Conservation (phyloP, 2,888 invertebrate species). For the Tuberolachnus salignus region DNA sequence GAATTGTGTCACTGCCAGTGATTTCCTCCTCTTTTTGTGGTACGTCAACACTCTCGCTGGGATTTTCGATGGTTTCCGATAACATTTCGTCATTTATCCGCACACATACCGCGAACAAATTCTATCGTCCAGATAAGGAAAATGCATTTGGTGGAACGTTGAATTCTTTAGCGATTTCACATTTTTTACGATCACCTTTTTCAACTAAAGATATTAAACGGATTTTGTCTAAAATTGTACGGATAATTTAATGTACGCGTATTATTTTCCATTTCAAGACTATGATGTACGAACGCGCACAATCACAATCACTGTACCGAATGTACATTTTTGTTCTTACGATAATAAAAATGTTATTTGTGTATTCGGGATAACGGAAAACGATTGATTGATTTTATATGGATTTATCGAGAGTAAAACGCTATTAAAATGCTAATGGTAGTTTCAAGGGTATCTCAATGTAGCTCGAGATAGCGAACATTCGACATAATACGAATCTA, state of each 20-base stretch:
- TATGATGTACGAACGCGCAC: neutral
- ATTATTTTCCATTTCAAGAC: slow-evolving; percentile 30
- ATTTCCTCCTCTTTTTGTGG: too few relatives aligned
- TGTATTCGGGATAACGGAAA: slow-evolving; percentile 1
- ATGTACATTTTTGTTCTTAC: slow-evolving; percentile 9
- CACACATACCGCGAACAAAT: too few relatives aligned
- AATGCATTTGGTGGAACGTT: slow-evolving; percentile 22
- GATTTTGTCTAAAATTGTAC: slow-evolving; percentile 9
- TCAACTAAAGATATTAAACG: slow-evolving; percentile 30
- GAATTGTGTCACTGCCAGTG: too few relatives aligned
- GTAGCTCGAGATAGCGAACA: neutral
- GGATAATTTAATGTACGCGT: slow-evolving; percentile 7
- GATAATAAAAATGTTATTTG: slow-evolving; percentile 15
- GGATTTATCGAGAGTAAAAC: slow-evolving; percentile 17
- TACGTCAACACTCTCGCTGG: too few relatives aligned
- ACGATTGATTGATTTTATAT: slow-evolving; percentile 12
- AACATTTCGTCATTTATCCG: too few relatives aligned
- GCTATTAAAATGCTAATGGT: neutral
- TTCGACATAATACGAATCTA: slow-evolving; percentile 23
- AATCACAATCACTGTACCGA: neutral
- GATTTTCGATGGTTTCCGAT: too few relatives aligned
- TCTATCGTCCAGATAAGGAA: neutral
- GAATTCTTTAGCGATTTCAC: slow-evolving; percentile 2
- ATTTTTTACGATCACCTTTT: slow-evolving; percentile 31
- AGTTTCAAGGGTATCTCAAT: neutral